Evolutionary conservation across 2,797 vertebrate genomes (phyloP).

Genomic region (Alca torda): DNA sequence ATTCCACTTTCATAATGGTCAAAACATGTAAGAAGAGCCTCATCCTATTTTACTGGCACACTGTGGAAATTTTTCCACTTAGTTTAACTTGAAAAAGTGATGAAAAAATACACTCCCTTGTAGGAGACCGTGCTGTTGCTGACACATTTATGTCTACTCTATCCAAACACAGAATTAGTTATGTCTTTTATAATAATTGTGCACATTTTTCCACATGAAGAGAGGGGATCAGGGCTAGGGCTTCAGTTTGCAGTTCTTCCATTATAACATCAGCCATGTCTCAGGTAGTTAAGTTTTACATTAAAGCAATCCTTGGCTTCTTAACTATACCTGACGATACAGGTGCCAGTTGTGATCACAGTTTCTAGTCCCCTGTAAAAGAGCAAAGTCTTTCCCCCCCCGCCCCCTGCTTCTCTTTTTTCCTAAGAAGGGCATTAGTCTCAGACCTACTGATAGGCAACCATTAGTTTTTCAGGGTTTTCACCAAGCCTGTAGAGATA

Average conservation of each 20-base stretch:
- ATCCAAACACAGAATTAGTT: constrained; percentile 38
- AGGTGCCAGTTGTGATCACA: background rate
- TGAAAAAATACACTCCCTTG: constrained; percentile 1
- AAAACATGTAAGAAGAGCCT: background rate
- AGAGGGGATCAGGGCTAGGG: background rate
- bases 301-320: background rate
- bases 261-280: background rate
- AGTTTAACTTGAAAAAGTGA: background rate
- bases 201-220: background rate
- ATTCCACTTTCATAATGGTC: background rate
- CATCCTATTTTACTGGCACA: background rate
- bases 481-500: background rate
- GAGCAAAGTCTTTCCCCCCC: background rate
- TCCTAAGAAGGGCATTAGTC: background rate
- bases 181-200: background rate
- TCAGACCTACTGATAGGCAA: background rate
- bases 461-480: background rate
- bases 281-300: background rate
- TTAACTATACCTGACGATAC: background rate
- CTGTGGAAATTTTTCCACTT: background rate
- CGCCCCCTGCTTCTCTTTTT: background rate
- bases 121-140: background rate
- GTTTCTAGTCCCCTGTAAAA: background rate
- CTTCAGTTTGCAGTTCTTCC: background rate
- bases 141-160: constrained; percentile 28